phyloP scores from a whole-genome alignment of 2,888 invertebrate genomes.

The Tipula lateralis region DNA sequence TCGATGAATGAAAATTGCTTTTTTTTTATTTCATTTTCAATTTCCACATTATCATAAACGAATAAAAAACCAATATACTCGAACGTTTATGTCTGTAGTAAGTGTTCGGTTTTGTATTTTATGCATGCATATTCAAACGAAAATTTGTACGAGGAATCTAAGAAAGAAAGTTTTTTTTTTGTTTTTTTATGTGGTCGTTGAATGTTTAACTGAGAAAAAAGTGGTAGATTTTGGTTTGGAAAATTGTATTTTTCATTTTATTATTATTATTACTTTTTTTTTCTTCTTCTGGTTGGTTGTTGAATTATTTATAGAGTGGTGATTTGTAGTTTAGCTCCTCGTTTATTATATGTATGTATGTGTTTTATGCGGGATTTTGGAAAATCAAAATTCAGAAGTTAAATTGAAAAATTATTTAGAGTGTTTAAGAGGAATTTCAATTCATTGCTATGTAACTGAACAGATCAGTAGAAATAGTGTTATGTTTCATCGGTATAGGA shows the following conservation, averaged over 20 bases:
- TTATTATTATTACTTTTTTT: too few relatives aligned
- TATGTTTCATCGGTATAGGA: too few relatives aligned
- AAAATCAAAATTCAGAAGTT: not conserved
- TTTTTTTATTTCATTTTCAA: not conserved
- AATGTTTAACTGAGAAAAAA: not conserved
- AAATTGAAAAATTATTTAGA: not conserved
- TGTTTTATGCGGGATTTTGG: not conserved
- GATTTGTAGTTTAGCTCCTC: not conserved
- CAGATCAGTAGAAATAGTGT: too few relatives aligned
- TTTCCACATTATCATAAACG: not conserved
- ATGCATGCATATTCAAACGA: slow-evolving; percentile 11
- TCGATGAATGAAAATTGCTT: slow-evolving; percentile 11
- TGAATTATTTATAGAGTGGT: slow-evolving; percentile 1
- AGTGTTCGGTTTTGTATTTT: slow-evolving; percentile 11
- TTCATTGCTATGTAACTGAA: too few relatives aligned
- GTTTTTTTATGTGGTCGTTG: not conserved
- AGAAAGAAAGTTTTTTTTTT: not conserved
- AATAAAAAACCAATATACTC: not conserved
- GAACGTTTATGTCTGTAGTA: not conserved
- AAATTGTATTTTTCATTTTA: not conserved
- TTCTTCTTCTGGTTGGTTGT: not conserved
- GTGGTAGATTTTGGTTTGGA: not conserved
- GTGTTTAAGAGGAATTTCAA: not conserved
- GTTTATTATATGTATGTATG: not conserved
- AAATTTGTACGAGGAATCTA: not conserved